These are phyloP conservation scores for Clarias platycephalus DNA, from an alignment of 2,797 vertebrate genomes.

Conservation along the genomic window DNA sequence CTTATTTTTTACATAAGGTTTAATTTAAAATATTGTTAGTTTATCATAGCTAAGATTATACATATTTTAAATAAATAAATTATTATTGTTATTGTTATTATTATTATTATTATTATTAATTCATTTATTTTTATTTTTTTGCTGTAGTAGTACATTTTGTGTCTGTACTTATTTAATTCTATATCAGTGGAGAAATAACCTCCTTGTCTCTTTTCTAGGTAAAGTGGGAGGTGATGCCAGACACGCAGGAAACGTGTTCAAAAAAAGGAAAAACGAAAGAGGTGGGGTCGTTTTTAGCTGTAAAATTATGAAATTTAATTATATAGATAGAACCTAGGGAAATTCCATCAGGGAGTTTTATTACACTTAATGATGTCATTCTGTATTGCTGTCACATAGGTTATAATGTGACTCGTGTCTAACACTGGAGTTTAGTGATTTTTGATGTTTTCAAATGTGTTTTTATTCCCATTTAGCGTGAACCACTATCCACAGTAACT, in stretches of 20 bases:
- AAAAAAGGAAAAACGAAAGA: slow-evolving; percentile 68
- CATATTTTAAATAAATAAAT: too few species aligned
- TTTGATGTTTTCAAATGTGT: not conserved
- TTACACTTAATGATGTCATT: not conserved
- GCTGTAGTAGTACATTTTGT: too few species aligned
- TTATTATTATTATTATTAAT: slow-evolving; percentile 3
- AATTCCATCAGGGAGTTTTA: not conserved
- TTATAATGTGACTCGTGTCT: not conserved
- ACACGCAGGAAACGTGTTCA: slow-evolving; percentile 63
- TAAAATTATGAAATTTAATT: not conserved
- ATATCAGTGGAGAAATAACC: too few species aligned
- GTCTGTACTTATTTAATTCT: too few species aligned
- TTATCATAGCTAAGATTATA: not conserved
- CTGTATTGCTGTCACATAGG: not conserved
- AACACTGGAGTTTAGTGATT: not conserved
- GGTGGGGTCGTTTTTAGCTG: not conserved
- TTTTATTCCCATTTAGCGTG: not conserved
- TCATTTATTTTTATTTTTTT: too few species aligned
- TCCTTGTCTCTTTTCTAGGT: slow-evolving; percentile 61
- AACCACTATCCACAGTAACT: not conserved
- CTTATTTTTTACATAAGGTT: not conserved
- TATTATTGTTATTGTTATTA: not conserved
- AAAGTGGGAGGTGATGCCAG: slow-evolving; percentile 67
- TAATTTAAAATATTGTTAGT: not conserved
- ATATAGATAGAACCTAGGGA: not conserved